phyloP scores from a whole-genome alignment of 2,113 vertebrate species.

The Pithys albifrons region DNA sequence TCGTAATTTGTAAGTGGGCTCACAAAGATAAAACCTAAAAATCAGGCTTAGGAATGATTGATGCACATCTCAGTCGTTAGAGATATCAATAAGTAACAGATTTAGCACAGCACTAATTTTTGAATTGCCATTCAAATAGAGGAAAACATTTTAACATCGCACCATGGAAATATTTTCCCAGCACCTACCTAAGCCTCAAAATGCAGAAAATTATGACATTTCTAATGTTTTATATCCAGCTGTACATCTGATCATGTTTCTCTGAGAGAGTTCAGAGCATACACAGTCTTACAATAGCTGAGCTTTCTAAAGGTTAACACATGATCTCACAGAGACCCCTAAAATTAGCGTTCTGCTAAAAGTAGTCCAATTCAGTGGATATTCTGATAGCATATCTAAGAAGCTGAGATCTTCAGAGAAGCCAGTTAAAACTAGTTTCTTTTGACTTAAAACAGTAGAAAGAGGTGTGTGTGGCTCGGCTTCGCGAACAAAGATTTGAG shows the following conservation, averaged over 20 bases:
- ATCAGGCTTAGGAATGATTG: background rate
- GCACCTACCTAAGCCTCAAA: background rate
- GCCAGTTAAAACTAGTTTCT: background rate
- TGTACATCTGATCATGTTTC: background rate
- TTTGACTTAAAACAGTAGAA: background rate
- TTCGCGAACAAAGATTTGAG: too few relatives aligned
- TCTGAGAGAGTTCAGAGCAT: background rate
- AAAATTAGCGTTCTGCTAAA: background rate
- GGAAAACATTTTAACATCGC: accelerated
- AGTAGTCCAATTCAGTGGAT: background rate
- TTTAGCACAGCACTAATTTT: background rate
- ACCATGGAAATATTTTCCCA: background rate
- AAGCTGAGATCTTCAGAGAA: background rate
- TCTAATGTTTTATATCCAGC: background rate
- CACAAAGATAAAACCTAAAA: background rate
- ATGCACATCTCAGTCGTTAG: background rate
- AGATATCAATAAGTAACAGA: background rate
- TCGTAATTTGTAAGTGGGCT: background rate
- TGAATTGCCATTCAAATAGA: background rate
- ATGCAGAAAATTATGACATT: background rate
- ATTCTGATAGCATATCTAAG: background rate
- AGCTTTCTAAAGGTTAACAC: background rate
- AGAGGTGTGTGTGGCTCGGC: too few relatives aligned
- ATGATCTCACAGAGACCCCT: background rate
- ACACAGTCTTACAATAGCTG: background rate